Evolutionary conservation across 2,888 invertebrate species (phyloP).

Genomic region (Platypus cylindrus): DNA sequence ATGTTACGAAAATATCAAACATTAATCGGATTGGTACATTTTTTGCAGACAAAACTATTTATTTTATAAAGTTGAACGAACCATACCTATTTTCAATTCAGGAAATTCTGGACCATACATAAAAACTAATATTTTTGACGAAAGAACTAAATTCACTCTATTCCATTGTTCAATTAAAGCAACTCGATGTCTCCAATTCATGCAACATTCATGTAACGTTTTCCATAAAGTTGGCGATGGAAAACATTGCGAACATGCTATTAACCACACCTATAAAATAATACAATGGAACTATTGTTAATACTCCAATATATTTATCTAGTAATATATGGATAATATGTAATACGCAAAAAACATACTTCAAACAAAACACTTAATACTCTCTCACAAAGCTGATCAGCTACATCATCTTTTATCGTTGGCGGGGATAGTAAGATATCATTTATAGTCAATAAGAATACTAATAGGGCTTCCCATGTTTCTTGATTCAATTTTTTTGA

Average conservation of each 20-base stretch:
- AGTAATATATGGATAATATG: too few species aligned
- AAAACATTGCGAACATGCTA: constrained; percentile 70
- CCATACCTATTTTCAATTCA: constrained; percentile 59
- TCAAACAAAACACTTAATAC: constrained; percentile 89
- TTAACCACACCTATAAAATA: constrained; percentile 47
- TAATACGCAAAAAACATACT: too few species aligned
- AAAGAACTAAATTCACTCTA: constrained; percentile 79
- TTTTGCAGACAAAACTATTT: too few species aligned
- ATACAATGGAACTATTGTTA: too few species aligned
- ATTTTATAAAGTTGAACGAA: neutral
- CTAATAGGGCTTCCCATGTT: constrained; percentile 82
- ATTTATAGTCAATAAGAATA: constrained; percentile 82
- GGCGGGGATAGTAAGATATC: constrained; percentile 86
- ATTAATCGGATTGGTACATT: neutral
- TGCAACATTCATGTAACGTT: constrained; percentile 82
- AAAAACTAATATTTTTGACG: constrained; percentile 68
- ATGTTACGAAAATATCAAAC: neutral
- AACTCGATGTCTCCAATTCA: constrained; percentile 87
- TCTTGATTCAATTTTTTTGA: constrained; percentile 64
- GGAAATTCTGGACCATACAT: constrained; percentile 83
- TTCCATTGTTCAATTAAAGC: constrained; percentile 93
- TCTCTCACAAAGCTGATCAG: constrained; percentile 83
- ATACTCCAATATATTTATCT: too few species aligned
- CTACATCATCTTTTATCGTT: constrained; percentile 83
- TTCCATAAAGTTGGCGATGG: constrained; percentile 94